phyloP scores from a whole-genome alignment of 2,113 vertebrate species.

The human (Homo sapiens) region DNA sequence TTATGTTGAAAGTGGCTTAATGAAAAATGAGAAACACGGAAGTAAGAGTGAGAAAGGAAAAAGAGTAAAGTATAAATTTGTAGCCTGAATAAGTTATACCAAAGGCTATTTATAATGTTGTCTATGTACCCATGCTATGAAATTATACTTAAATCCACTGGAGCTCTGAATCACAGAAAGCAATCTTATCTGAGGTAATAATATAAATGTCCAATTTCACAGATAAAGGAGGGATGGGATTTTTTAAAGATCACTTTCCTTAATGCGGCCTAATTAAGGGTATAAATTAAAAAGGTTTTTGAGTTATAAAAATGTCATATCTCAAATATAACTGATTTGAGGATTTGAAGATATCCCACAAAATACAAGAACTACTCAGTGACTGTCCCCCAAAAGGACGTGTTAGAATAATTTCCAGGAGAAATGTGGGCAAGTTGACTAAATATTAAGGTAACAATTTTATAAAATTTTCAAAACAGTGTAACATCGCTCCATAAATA shows the following conservation, averaged over 20 bases:
- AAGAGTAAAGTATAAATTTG: conserved; percentile 25
- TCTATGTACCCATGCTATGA: conserved; percentile 64
- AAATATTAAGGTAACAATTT: neutral
- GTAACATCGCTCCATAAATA: neutral
- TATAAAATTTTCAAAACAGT: neutral
- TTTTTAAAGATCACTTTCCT: conserved; percentile 66
- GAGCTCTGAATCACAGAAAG: conserved; percentile 58
- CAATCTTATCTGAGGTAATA: conserved; percentile 72
- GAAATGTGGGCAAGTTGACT: neutral
- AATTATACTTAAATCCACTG: conserved; percentile 72
- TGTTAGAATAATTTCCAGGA: neutral
- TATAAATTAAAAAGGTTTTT: conserved; percentile 72
- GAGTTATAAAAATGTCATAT: conserved; percentile 67
- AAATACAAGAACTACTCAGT: neutral
- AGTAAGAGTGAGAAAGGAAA: neutral
- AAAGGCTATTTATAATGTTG: conserved; percentile 40
- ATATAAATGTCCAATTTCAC: conserved; percentile 74
- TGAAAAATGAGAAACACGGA: conserved; percentile 6
- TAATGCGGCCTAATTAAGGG: conserved; percentile 80
- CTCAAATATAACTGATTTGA: conserved; percentile 70
- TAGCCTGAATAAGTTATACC: conserved; percentile 53
- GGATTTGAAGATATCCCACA: conserved; percentile 56
- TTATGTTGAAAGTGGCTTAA: conserved; percentile 67
- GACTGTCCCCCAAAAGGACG: neutral
- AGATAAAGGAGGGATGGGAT: conserved; percentile 63